A percentile compares a stretch with the other conserved stretches of the same genome.
These are phyloP conservation scores for Cistogaster globosa DNA, from an alignment of 2,888 invertebrate species.

Conservation along the genomic window DNA sequence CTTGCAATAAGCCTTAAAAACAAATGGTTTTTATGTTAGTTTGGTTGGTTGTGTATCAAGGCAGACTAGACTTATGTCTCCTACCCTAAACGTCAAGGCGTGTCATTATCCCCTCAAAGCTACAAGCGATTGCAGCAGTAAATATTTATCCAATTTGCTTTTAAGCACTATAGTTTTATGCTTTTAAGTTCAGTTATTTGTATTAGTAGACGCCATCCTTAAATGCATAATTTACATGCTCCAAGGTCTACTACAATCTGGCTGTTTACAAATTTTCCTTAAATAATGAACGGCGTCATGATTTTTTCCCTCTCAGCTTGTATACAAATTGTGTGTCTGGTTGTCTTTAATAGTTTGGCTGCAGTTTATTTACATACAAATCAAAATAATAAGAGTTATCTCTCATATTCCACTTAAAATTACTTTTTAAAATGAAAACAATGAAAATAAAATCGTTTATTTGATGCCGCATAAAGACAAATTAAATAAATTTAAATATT, in stretches of 20 bases:
- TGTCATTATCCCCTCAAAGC: conserved; percentile 31
- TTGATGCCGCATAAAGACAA: not conserved
- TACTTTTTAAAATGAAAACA: conserved; percentile 26
- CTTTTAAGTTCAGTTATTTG: conserved; percentile 51
- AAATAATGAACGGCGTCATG: conserved; percentile 71
- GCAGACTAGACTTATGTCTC: conserved; percentile 47
- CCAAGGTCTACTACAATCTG: conserved; percentile 57
- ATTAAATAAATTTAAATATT: not conserved
- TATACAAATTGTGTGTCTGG: conserved; percentile 21
- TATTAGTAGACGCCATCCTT: conserved; percentile 65
- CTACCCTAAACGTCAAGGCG: conserved; percentile 59
- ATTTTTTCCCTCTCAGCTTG: conserved; percentile 27
- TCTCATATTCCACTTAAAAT: conserved; percentile 31
- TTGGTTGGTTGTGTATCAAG: conserved; percentile 2
- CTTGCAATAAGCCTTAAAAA: not conserved
- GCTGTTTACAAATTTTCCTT: conserved; percentile 49
- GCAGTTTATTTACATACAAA: conserved; percentile 58
- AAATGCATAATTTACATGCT: conserved; percentile 68
- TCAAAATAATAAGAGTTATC: conserved; percentile 33
- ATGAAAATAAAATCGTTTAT: conserved; percentile 15
- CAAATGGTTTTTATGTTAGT: conserved; percentile 11
- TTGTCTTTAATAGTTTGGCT: conserved; percentile 49
- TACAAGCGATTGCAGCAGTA: conserved; percentile 15
- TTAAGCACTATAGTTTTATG: conserved; percentile 38
- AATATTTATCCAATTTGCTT: conserved; percentile 6